A percentile compares a stretch with the other conserved stretches of the same genome.
Evolutionary conservation across 2,888 invertebrate species (phyloP).

Genomic region (Shargacucullia verbasci): DNA sequence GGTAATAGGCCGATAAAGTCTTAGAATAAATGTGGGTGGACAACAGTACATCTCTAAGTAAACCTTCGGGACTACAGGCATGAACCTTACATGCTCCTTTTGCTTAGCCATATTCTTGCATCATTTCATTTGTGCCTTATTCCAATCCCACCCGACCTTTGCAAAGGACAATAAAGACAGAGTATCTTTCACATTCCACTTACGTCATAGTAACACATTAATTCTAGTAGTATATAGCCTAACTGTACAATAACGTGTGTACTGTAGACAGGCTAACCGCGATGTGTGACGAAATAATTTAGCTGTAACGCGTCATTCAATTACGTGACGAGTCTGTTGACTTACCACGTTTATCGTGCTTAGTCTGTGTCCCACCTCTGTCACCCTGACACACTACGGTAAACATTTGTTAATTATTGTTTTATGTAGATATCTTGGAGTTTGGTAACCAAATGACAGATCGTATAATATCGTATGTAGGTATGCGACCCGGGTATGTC

Average conservation of each 20-base stretch:
- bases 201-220: not conserved
- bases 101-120: too few species aligned
- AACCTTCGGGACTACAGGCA: too few species aligned
- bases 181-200: too few species aligned
- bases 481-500: too few species aligned
- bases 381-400: constrained; percentile 14
- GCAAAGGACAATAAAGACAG: too few species aligned
- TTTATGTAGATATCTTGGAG: constrained; percentile 23
- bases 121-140: too few species aligned
- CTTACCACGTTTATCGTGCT: constrained; percentile 35
- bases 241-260: constrained; percentile 8
- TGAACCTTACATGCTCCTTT: too few species aligned
- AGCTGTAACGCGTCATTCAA: constrained; percentile 49
- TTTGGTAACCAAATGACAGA: constrained; percentile 6
- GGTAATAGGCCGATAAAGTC: too few species aligned
- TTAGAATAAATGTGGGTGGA: too few species aligned
- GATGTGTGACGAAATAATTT: constrained; percentile 54
- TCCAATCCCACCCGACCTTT: too few species aligned
- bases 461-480: too few species aligned
- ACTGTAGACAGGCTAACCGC: constrained; percentile 36
- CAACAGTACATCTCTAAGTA: too few species aligned
- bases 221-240: not conserved
- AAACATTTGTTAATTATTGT: constrained; percentile 34
- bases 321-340: constrained; percentile 53
- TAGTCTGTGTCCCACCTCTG: constrained; percentile 44